Evolutionary conservation across 2,888 invertebrate genomes (phyloP).

Genomic region (Conops quadrifasciatus): DNA sequence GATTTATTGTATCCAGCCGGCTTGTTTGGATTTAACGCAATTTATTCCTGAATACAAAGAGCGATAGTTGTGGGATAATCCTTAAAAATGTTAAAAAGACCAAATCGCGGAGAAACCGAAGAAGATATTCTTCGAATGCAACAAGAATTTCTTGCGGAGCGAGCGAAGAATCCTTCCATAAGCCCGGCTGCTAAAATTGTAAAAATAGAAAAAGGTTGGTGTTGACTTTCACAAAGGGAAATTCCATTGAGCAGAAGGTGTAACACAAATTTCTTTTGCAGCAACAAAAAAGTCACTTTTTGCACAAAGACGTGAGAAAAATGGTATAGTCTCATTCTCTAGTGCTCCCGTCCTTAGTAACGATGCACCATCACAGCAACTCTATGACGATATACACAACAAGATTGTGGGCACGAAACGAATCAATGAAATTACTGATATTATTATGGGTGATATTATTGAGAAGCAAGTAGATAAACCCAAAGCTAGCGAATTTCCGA

Average conservation of each 20-base stretch:
- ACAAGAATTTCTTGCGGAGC: constrained; percentile 72
- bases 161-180: constrained; percentile 67
- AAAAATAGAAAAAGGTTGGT: constrained; percentile 56
- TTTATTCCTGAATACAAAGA: background rate
- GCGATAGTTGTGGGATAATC: background rate
- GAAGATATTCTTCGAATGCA: constrained; percentile 79
- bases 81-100: constrained; percentile 65
- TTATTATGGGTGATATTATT: constrained; percentile 69
- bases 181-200: constrained; percentile 72
- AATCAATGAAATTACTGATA: constrained; percentile 32
- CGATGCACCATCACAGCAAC: constrained; percentile 24
- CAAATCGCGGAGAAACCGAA: constrained; percentile 76
- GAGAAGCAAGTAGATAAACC: constrained; percentile 59
- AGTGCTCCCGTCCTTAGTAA: background rate
- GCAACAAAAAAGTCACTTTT: constrained; percentile 58
- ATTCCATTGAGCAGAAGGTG: background rate
- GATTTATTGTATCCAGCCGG: background rate
- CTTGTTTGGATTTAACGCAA: background rate
- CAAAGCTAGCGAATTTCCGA: constrained; percentile 22
- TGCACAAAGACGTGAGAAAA: constrained; percentile 50
- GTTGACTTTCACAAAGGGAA: background rate
- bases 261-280: constrained; percentile 38
- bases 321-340: background rate
- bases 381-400: constrained; percentile 53
- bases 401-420: constrained; percentile 40